Evolutionary conservation across 1,140 invertebrate species (phyloP).

Genomic region (Drosophila micromelanica): DNA sequence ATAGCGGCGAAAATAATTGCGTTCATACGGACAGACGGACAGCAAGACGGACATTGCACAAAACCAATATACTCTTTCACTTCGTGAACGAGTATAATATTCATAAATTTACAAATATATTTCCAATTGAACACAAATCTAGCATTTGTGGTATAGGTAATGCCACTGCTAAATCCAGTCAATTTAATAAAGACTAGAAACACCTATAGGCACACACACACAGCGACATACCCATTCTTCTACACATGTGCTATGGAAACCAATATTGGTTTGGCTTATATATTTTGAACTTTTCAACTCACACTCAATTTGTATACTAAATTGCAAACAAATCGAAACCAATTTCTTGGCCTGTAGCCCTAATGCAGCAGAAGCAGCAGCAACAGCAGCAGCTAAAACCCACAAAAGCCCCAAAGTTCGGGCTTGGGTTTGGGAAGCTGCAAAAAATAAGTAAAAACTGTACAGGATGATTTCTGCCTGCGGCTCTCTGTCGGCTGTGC

Average conservation of each 20-base stretch:
- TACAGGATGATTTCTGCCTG: conserved; percentile 19
- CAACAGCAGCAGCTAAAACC: background rate
- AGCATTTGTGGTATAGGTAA: background rate
- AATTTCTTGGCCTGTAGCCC: conserved; percentile 13
- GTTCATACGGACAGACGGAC: too few species aligned
- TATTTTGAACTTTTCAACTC: conserved; percentile 42
- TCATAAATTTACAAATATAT: too few species aligned
- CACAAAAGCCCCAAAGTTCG: background rate
- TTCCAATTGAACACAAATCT: background rate
- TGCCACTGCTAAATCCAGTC: conserved; percentile 53
- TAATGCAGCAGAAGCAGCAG: conserved; percentile 6
- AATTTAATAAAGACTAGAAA: conserved; percentile 71
- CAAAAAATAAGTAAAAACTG: conserved; percentile 20
- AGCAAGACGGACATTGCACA: too few species aligned
- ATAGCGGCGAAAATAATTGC: too few species aligned
- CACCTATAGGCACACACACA: conserved; percentile 18
- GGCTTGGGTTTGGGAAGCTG: background rate
- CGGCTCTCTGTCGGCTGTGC: conserved; percentile 43
- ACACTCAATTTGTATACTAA: conserved; percentile 47
- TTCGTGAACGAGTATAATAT: too few species aligned
- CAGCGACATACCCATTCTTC: background rate
- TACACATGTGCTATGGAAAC: conserved; percentile 36
- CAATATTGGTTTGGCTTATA: conserved; percentile 58
- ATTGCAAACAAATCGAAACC: conserved; percentile 40
- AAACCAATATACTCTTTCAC: too few species aligned